Evolutionary conservation across 2,797 vertebrate genomes (phyloP).

Genomic region (Gobio occitaniae): DNA sequence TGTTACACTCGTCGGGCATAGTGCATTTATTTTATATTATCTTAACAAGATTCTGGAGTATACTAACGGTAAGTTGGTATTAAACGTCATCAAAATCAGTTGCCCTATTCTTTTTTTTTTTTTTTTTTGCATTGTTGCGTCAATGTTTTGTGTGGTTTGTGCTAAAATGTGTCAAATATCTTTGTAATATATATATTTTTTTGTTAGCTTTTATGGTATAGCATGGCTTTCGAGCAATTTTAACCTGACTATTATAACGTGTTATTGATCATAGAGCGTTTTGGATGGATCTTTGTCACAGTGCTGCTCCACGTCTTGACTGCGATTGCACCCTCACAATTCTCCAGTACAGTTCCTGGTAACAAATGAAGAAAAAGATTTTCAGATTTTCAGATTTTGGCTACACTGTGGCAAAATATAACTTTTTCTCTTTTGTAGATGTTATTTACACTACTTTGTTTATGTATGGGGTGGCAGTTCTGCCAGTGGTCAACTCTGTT

Average conservation of each 20-base stretch:
- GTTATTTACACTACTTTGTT: slow-evolving; percentile 4
- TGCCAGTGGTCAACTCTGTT: slow-evolving; percentile 26
- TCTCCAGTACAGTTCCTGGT: not conserved
- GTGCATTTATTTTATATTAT: slow-evolving; percentile 23
- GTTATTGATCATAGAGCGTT: slow-evolving; percentile 14
- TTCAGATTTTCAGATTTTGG: too few relatives aligned
- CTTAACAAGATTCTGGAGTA: slow-evolving; percentile 25
- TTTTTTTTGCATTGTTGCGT: not conserved
- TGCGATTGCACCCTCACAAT: not conserved
- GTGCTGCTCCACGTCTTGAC: slow-evolving; percentile 17
- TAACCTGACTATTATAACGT: not conserved
- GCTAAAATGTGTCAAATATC: not conserved
- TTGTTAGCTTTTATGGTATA: not conserved
- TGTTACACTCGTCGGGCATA: not conserved
- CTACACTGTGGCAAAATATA: not conserved
- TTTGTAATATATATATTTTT: not conserved
- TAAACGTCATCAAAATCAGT: not conserved
- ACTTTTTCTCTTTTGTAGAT: slow-evolving; percentile 7
- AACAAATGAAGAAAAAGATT: not conserved
- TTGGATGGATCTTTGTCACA: slow-evolving; percentile 29
- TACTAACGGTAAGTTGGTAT: not conserved
- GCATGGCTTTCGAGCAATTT: not conserved
- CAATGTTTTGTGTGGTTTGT: not conserved
- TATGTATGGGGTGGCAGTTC: slow-evolving; percentile 27
- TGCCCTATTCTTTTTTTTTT: too few relatives aligned